phyloP scores from a whole-genome alignment of 2,113 vertebrate genomes.

The Hemichromis elongatus region DNA sequence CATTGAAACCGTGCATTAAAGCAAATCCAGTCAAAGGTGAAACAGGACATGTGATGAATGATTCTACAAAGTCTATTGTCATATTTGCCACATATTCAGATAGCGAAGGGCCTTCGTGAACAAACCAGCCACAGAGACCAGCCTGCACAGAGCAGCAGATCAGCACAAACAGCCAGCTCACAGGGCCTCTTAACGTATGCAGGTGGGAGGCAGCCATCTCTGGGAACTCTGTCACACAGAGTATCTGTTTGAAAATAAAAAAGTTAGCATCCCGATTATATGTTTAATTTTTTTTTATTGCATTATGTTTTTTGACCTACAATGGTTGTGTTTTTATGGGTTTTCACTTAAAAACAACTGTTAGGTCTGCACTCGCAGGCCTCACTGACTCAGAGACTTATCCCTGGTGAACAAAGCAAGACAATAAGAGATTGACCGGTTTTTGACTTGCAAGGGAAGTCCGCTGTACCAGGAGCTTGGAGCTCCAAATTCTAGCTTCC shows the following conservation, averaged over 20 bases:
- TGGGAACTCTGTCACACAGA: constrained; percentile 74
- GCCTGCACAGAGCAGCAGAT: constrained; percentile 66
- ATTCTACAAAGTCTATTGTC: constrained; percentile 23
- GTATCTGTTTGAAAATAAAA: constrained; percentile 64
- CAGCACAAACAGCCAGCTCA: constrained; percentile 63
- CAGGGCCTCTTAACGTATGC: constrained; percentile 47
- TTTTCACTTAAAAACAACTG: too few species aligned
- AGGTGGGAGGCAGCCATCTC: constrained; percentile 52
- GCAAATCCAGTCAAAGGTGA: constrained; percentile 66
- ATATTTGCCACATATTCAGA: constrained; percentile 26
- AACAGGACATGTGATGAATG: background rate
- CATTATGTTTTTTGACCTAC: background rate
- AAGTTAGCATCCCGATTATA: background rate
- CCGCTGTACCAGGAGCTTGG: too few species aligned
- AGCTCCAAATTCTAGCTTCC: too few species aligned
- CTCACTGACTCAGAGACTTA: too few species aligned
- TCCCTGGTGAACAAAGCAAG: too few species aligned
- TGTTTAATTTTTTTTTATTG: background rate
- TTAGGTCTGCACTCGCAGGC: too few species aligned
- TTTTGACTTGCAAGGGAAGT: too few species aligned
- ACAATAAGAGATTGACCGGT: too few species aligned
- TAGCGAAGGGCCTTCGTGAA: constrained; percentile 26
- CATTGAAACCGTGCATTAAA: constrained; percentile 71
- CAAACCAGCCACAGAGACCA: constrained; percentile 66
- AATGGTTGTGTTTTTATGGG: background rate